Conservation (phyloP, 1,140 invertebrate species). For the Zaprionus camerounensis region DNA sequence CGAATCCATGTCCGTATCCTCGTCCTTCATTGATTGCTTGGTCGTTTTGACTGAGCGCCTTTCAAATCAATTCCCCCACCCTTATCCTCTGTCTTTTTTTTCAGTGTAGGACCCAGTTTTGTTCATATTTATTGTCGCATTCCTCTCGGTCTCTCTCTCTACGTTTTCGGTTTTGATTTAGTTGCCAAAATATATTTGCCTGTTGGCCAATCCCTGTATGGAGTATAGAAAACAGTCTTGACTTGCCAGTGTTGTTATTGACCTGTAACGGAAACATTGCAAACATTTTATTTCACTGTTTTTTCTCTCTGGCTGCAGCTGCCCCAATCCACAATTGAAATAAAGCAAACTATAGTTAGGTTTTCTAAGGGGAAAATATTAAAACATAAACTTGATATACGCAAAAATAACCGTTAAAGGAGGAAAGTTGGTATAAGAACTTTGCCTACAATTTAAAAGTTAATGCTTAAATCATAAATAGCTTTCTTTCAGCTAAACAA, state of each 20-base stretch:
- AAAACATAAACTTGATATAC: no score
- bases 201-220: constrained; percentile 9
- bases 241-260: constrained; percentile 26
- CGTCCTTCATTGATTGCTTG: constrained; percentile 46
- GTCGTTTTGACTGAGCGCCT: constrained; percentile 36
- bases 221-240: constrained; percentile 6
- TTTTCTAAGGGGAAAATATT: no score
- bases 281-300: constrained; percentile 7
- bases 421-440: no score
- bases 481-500: no score
- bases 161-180: constrained; percentile 39
- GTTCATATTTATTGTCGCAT: constrained; percentile 39
- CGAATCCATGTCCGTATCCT: constrained; percentile 7
- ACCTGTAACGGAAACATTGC: not conserved
- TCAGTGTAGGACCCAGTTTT: constrained; percentile 29
- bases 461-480: no score
- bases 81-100: not conserved
- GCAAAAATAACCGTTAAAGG: no score
- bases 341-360: no score
- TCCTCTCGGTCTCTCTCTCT: not conserved
- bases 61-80: constrained; percentile 35
- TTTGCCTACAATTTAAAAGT: no score
- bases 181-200: constrained; percentile 48
- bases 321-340: no score
- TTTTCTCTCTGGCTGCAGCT: no score